Evolutionary conservation across 2,797 vertebrate genomes (phyloP).

Genomic region (Bufotes viridis): DNA sequence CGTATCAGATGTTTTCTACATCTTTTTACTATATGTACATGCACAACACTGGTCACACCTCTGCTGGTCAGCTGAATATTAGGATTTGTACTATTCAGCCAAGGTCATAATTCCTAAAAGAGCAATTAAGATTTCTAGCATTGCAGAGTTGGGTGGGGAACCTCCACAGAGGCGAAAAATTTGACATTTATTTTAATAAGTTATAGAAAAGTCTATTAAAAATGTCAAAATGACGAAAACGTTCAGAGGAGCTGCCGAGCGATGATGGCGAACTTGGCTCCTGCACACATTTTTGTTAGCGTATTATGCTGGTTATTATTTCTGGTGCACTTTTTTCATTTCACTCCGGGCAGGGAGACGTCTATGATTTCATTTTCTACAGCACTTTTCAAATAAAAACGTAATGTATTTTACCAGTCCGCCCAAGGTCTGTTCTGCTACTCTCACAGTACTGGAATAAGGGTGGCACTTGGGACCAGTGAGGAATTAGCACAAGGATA

Average conservation of each 20-base stretch:
- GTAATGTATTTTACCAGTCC: slow-evolving; percentile 63
- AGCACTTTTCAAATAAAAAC: slow-evolving; percentile 55
- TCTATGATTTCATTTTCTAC: slow-evolving; percentile 56
- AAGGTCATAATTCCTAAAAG: slow-evolving; percentile 9
- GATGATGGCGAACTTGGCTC: slow-evolving; percentile 27
- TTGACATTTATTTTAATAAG: slow-evolving; percentile 33
- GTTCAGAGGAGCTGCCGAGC: not conserved
- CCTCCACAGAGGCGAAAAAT: not conserved
- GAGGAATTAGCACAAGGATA: slow-evolving; percentile 46
- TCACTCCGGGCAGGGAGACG: slow-evolving; percentile 48
- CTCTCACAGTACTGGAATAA: slow-evolving; percentile 36
- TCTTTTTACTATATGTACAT: not conserved
- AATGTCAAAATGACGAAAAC: slow-evolving; percentile 15
- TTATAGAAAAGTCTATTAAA: slow-evolving; percentile 28
- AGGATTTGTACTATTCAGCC: slow-evolving; percentile 6
- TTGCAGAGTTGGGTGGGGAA: slow-evolving; percentile 35
- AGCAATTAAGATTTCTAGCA: slow-evolving; percentile 3
- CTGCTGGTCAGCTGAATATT: not conserved
- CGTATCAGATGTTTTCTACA: too few relatives aligned
- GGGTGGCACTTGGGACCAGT: slow-evolving; percentile 35
- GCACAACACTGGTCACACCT: not conserved
- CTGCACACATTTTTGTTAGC: slow-evolving; percentile 1
- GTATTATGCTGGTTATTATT: slow-evolving; percentile 25
- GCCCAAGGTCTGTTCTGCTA: slow-evolving; percentile 34
- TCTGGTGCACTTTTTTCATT: slow-evolving; percentile 25